Evolutionary conservation across 2,797 vertebrate species (phyloP), one percentile per base, ranked within the genome.

Genomic region (Eidolon dupreanum): DNA sequence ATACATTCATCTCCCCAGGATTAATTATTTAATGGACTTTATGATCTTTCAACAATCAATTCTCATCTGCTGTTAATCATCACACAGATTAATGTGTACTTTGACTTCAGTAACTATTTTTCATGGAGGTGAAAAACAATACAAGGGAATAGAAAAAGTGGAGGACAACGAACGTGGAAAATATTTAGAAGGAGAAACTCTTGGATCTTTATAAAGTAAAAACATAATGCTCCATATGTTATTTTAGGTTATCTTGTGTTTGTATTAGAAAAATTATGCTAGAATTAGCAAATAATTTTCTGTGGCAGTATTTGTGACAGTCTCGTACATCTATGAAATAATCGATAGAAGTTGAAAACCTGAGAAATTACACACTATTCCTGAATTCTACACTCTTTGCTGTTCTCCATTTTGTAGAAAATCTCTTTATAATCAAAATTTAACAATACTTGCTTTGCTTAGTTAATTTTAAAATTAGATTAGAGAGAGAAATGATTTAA

Each of bases 21-120:
- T 77, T 92, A 81, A 85, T 82, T 85, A 78, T 94, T 89, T 61
- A 85, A 89, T 70, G 36, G 78, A 61, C 33, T 71, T 57, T 38
- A 49, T 53, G 12, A 85, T 46, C 73, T 81, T 86, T 70, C 38
- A 79, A 24, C 59, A 63, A 46, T 36, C 36, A 79, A 41, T 91
- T 63, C 53, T 75, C 92, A 61, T 88, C 88, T 75, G 78, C 59
- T 55, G 9, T 36, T 70, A 63, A 85, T 85, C 49, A 41, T n/a
- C 78, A 59, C 3, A 3, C n/a, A 71, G 92, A 65, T 85, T 74
- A 70, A 71, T 36, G 24, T 63, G 61, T 7, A 41, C 38, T 86
- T 81, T 57, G 73, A 73, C 77, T 74, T 79, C 33, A 49, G 71
- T 0, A 24, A 75, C 59, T 38, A 51, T 59, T 70, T 94, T 57